phyloP scores from a whole-genome alignment of 2,888 invertebrate species.

The Cryptocephalus moraei region DNA sequence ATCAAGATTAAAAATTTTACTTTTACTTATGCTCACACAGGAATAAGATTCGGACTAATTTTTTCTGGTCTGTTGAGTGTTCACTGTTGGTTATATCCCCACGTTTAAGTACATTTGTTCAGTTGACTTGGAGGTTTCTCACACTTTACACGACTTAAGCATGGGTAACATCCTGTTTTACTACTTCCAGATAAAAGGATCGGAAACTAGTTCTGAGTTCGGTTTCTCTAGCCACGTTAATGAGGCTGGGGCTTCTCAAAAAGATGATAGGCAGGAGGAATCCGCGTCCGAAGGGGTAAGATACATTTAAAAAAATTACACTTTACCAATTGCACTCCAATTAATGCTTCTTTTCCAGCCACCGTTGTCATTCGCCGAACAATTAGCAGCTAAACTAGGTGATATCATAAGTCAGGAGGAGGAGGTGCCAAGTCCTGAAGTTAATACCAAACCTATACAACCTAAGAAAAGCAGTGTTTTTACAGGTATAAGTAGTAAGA shows the following conservation, averaged over 20 bases:
- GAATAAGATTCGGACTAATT: too few species aligned
- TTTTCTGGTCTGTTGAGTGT: background rate
- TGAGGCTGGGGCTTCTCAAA: constrained; percentile 13
- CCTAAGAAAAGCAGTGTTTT: constrained; percentile 4
- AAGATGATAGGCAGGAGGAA: too few species aligned
- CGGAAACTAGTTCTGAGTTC: constrained; percentile 28
- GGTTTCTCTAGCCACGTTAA: constrained; percentile 17
- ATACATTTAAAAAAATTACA: too few species aligned
- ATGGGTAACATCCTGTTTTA: constrained; percentile 6
- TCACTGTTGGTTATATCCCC: background rate
- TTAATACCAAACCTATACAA: constrained; percentile 41
- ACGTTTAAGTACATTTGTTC: too few species aligned
- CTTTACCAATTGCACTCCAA: too few species aligned
- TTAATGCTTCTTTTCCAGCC: constrained; percentile 9
- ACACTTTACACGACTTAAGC: background rate
- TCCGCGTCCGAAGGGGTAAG: too few species aligned
- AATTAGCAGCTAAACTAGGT: constrained; percentile 49
- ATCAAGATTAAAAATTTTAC: too few species aligned
- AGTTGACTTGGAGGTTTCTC: too few species aligned
- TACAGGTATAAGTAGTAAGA: background rate
- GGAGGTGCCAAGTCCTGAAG: constrained; percentile 24
- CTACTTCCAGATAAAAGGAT: constrained; percentile 21
- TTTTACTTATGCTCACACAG: too few species aligned
- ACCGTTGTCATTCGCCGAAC: constrained; percentile 45
- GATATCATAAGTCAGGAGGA: constrained; percentile 36